Conservation (phyloP, 2,888 invertebrate species). For the Amiota mariae region DNA sequence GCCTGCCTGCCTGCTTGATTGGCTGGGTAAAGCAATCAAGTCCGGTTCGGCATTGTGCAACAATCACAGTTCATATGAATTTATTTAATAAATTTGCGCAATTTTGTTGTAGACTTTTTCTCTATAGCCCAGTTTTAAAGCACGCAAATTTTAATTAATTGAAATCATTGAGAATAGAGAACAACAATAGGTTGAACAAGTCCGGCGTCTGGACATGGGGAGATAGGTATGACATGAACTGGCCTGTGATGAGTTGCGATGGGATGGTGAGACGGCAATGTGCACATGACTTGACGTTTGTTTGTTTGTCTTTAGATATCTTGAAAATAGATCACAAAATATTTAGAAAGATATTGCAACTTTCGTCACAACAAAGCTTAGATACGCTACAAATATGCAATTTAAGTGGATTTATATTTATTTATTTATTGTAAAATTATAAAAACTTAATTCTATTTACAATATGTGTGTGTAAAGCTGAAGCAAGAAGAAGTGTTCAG, state of each 20-base stretch:
- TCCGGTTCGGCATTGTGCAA: background rate
- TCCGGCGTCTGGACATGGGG: background rate
- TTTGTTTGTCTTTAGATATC: no score
- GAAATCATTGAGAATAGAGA: slow-evolving; percentile 20
- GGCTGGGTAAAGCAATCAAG: background rate
- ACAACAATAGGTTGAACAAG: background rate
- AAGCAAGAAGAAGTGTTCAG: no score
- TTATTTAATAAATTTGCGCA: slow-evolving; percentile 31
- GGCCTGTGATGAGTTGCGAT: no score
- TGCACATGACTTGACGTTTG: no score
- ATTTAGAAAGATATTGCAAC: background rate
- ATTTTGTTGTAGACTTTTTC: slow-evolving; percentile 14
- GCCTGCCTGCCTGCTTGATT: background rate
- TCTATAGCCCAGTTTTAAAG: slow-evolving; percentile 7
- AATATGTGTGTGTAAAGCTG: no score
- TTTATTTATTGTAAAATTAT: no score
- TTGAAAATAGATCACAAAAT: background rate
- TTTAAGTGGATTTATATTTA: no score
- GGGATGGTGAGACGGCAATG: background rate
- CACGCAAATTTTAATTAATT: slow-evolving; percentile 35
- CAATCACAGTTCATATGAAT: slow-evolving; percentile 19
- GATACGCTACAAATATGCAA: no score
- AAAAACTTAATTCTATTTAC: no score
- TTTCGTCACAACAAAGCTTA: background rate
- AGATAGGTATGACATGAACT: background rate